A percentile compares a stretch with the other conserved stretches of the same genome.
Evolutionary conservation across 1,140 invertebrate genomes (phyloP).

Genomic region (Marisa cornuarietis): DNA sequence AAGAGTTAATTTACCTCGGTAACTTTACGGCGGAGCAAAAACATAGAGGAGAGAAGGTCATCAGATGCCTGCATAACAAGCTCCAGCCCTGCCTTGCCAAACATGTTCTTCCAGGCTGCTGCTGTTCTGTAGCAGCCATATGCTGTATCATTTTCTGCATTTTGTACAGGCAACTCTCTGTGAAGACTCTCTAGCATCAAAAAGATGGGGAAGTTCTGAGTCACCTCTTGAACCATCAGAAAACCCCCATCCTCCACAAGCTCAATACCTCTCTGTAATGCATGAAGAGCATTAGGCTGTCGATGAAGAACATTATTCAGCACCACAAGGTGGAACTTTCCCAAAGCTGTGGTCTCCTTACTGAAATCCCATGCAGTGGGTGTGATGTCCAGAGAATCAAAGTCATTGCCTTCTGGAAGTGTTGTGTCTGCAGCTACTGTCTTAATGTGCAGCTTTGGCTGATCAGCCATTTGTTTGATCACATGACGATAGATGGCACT

Average conservation of each 20-base stretch:
- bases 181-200: constrained; percentile 37
- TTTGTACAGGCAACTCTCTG: constrained; percentile 13
- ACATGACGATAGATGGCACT: constrained; percentile 49
- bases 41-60: constrained; percentile 55
- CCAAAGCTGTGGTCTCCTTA: constrained; percentile 35
- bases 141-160: constrained; percentile 31
- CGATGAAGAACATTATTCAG: constrained; percentile 60
- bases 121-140: constrained; percentile 58
- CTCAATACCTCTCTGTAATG: constrained; percentile 66
- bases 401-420: constrained; percentile 48
- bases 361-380: constrained; percentile 56
- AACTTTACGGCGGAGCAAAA: constrained; percentile 50
- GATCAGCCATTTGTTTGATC: constrained; percentile 52
- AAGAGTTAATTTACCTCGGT: neutral
- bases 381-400: constrained; percentile 55
- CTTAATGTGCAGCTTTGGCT: constrained; percentile 63
- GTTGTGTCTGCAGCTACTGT: constrained; percentile 60
- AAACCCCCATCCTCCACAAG: constrained; percentile 79
- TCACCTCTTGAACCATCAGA: constrained; percentile 79
- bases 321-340: constrained; percentile 60
- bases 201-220: constrained; percentile 65
- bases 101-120: constrained; percentile 57
- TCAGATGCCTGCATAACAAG: constrained; percentile 60
- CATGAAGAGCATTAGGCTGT: constrained; percentile 57
- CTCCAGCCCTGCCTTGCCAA: constrained; percentile 66